phyloP scores from a whole-genome alignment of 2,113 vertebrate species.

The Orcinus orca region DNA sequence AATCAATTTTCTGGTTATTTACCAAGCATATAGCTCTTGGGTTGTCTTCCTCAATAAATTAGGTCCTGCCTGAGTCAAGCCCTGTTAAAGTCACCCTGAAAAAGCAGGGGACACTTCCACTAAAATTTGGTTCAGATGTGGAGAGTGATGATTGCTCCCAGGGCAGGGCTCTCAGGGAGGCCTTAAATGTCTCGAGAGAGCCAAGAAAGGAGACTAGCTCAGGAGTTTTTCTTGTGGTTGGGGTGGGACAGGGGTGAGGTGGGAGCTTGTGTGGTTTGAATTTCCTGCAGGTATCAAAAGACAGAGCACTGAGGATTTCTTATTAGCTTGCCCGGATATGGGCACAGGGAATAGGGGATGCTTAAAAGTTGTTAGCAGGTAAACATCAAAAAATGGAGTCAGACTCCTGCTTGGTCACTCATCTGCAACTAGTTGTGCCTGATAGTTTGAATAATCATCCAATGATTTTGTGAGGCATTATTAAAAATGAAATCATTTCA shows the following conservation, averaged over 20 bases:
- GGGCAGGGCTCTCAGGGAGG: background rate
- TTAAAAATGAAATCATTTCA: background rate
- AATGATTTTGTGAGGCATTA: background rate
- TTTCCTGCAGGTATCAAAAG: background rate
- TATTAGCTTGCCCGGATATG: background rate
- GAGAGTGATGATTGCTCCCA: background rate
- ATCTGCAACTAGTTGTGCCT: background rate
- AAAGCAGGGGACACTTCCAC: background rate
- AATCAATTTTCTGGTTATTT: background rate
- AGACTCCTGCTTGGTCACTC: background rate
- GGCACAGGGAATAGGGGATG: background rate
- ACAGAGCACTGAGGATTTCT: background rate
- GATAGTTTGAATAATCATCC: background rate
- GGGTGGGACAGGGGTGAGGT: background rate
- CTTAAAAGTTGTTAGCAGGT: background rate
- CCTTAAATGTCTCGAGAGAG: background rate
- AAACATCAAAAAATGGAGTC: background rate
- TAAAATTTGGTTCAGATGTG: background rate
- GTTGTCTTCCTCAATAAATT: background rate
- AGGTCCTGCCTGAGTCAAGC: background rate
- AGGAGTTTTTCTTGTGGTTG: background rate
- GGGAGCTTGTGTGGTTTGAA: background rate
- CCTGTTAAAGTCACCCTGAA: background rate
- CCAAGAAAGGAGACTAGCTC: background rate
- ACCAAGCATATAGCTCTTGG: too few relatives aligned